These are phyloP conservation scores for Melanostigma gelatinosum DNA, from an alignment of 2,113 vertebrate species.

Conservation along the genomic window DNA sequence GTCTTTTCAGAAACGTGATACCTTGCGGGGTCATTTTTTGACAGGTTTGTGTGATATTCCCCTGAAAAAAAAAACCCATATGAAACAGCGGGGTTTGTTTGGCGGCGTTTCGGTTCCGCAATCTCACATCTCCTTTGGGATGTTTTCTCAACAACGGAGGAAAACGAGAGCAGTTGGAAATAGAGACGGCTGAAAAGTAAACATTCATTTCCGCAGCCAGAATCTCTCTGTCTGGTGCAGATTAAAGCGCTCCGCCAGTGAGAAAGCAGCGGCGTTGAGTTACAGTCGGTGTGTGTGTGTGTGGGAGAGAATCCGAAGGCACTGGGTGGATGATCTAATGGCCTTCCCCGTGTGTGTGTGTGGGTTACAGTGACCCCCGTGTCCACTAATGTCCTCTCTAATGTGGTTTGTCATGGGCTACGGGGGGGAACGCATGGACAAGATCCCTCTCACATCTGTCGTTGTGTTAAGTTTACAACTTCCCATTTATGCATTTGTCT, in stretches of 20 bases:
- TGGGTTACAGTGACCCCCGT: slow-evolving; percentile 39
- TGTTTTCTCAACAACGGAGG: slow-evolving; percentile 66
- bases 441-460: slow-evolving; percentile 37
- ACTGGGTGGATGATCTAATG: slow-evolving; percentile 53
- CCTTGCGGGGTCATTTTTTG: slow-evolving; percentile 24
- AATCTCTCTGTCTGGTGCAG: slow-evolving; percentile 73
- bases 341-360: slow-evolving; percentile 22
- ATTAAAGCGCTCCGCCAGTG: slow-evolving; percentile 62
- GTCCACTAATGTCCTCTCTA: slow-evolving; percentile 48
- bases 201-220: slow-evolving; percentile 79
- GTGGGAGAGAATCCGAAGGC: slow-evolving; percentile 20
- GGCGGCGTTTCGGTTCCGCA: slow-evolving; percentile 43
- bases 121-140: slow-evolving; percentile 70
- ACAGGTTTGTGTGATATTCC: slow-evolving; percentile 39
- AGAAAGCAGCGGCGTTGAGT: slow-evolving; percentile 51
- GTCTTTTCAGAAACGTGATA: slow-evolving; percentile 7
- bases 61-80: slow-evolving; percentile 68
- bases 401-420: slow-evolving; percentile 58
- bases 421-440: slow-evolving; percentile 45
- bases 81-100: slow-evolving; percentile 47
- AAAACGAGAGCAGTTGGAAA: slow-evolving; percentile 64
- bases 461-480: slow-evolving; percentile 38
- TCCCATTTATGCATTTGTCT: slow-evolving; percentile 51
- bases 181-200: slow-evolving; percentile 73
- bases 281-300: slow-evolving; percentile 36